Base-by-base conservation (phyloP, 2,797 vertebrate genomes). In the Oryzias sinensis region DNA sequence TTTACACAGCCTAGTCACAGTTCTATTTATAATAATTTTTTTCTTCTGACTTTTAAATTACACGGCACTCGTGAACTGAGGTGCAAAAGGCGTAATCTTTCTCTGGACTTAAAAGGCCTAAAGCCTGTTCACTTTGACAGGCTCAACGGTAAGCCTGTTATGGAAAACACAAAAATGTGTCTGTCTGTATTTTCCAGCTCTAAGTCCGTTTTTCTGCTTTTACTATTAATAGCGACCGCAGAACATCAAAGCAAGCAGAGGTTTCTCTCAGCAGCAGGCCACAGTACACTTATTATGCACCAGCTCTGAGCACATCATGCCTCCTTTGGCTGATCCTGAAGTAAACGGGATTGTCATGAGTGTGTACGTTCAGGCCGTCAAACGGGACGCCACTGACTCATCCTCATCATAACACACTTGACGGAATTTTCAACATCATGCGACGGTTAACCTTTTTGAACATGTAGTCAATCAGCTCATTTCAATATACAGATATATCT, bases 231-330 rank as follows among this genome's bases (percentile, higher is more conserved):
- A 84, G 81, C 60, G 13, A 40, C 70, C 63, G 56, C 53, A 65
- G 43, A 80, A 84, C 80, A 81, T 87, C 82, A 86, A 84, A 87
- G 77, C 65, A 50, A 53, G 53, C 48, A 62, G 74, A 77, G 72
- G 56, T 70, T 85, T 75, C 59, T 71, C 68, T 73, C 69, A 62
- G 74, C 76, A 82, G 80, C 74, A 77, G 74, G 74, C 80, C 63
- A 51, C 70, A 59, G 72, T 29, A 51, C 56, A 76, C 62, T 74
- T 66, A 66, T 80, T 76, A 84, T 68, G 74, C 67, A 51, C 59
- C 46, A 59, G 33, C 68, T 79, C 47, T 49, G 68, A 79, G 72
- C 68, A 55, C 65, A 72, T 62, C 55, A 70, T 45, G 55, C 65
- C 55, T 57, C 44, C 72, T 43, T 58, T 53, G 62, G 59, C 54